Percentiles rank a stretch among this genome's conserved stretches.
Conservation (phyloP, 2,888 invertebrate genomes). For the Lypha dubia region DNA sequence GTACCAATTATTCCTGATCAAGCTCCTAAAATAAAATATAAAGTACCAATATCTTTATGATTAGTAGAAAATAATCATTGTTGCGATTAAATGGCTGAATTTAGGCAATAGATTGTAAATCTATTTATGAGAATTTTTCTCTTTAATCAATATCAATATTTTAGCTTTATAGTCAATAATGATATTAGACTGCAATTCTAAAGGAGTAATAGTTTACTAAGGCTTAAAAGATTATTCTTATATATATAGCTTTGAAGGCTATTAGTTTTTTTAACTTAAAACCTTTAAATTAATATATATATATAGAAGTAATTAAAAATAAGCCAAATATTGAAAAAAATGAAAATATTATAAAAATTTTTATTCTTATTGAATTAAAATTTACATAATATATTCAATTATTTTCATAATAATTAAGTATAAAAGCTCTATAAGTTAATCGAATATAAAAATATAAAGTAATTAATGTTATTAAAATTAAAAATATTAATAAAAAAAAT, state of each 20-base stretch:
- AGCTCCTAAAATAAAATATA: conserved; percentile 88
- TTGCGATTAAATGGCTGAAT: conserved; percentile 86
- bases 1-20: conserved; percentile 89
- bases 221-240: too few relatives aligned
- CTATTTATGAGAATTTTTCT: conserved; percentile 86
- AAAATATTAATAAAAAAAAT: too few relatives aligned
- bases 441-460: conserved; percentile 85
- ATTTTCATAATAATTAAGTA: too few relatives aligned
- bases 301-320: conserved; percentile 77
- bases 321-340: conserved; percentile 78
- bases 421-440: conserved; percentile 84
- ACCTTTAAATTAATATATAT: too few relatives aligned
- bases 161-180: too few relatives aligned
- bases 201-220: too few relatives aligned
- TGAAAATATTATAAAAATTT: conserved; percentile 75
- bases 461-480: conserved; percentile 84
- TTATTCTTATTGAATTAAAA: conserved; percentile 80
- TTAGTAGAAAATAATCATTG: conserved; percentile 89
- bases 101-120: conserved; percentile 87
- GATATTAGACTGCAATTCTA: too few relatives aligned
- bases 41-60: conserved; percentile 90
- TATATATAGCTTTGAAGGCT: too few relatives aligned
- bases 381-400: conserved; percentile 84
- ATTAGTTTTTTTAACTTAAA: too few relatives aligned
- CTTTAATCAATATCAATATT: too few relatives aligned